A percentile compares a stretch with the other conserved stretches of the same genome.
Evolutionary conservation across 1,140 invertebrate genomes (phyloP).

Genomic region (Achroia grisella): DNA sequence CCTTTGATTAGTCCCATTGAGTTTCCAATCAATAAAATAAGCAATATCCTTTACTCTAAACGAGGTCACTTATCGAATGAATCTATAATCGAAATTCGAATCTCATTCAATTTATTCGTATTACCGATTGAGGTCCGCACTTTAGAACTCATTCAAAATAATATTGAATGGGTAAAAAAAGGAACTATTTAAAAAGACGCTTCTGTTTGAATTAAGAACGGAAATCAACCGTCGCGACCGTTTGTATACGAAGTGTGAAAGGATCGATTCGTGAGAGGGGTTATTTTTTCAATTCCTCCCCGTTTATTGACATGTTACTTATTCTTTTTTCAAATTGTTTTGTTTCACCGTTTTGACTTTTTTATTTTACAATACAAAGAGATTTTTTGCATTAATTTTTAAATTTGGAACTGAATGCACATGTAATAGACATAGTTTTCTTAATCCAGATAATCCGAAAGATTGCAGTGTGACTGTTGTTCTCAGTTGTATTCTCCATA

Average conservation of each 20-base stretch:
- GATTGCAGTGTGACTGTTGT: too few relatives aligned
- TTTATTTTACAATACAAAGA: background rate
- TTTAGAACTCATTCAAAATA: constrained; percentile 37
- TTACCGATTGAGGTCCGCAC: constrained; percentile 54
- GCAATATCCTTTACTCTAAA: constrained; percentile 63
- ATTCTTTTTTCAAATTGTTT: constrained; percentile 32
- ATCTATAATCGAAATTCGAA: constrained; percentile 68
- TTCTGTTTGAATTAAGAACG: constrained; percentile 66
- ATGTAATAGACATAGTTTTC: too few relatives aligned
- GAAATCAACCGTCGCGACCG: constrained; percentile 65
- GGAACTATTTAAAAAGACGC: constrained; percentile 45
- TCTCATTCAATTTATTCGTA: constrained; percentile 42
- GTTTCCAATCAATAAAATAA: constrained; percentile 61
- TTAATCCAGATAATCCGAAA: too few relatives aligned
- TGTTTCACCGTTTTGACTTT: constrained; percentile 15
- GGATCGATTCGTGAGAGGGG: constrained; percentile 61
- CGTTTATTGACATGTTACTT: constrained; percentile 53
- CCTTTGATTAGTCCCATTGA: constrained; percentile 53
- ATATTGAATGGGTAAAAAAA: constrained; percentile 35
- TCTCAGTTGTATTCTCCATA: too few relatives aligned
- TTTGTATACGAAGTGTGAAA: constrained; percentile 67
- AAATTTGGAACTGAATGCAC: background rate
- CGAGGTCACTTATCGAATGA: constrained; percentile 69
- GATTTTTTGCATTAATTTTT: background rate
- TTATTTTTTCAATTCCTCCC: constrained; percentile 43